These are phyloP conservation scores for Dasyprocta punctata DNA, from an alignment of 2,113 vertebrate species.

Conservation along the genomic window DNA sequence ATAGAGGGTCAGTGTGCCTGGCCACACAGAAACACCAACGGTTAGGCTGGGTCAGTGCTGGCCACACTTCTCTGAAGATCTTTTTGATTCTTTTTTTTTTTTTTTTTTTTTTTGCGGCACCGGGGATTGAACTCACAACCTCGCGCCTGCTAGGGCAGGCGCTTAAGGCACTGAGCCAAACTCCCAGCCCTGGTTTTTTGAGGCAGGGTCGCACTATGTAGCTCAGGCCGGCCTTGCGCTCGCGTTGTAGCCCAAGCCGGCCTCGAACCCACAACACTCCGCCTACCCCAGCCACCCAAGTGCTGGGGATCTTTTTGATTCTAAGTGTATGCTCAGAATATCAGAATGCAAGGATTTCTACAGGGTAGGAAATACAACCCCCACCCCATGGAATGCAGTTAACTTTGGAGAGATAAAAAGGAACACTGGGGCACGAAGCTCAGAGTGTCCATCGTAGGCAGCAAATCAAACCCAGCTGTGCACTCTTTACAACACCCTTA, in stretches of 20 bases:
- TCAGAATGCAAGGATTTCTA: neutral
- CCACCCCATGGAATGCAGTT: neutral
- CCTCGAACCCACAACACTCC: no score
- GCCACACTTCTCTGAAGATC: neutral
- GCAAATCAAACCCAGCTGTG: neutral
- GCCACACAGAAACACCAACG: neutral
- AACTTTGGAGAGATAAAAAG: neutral
- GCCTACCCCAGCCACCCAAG: no score
- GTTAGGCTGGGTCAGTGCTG: neutral
- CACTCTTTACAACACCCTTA: neutral
- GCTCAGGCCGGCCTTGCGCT: no score
- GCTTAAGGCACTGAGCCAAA: no score
- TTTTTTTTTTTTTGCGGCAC: no score
- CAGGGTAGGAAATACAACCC: neutral
- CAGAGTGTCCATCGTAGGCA: neutral
- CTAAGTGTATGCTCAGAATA: neutral
- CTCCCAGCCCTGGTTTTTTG: no score
- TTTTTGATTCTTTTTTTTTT: no score
- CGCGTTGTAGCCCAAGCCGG: no score
- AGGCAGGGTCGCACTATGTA: no score
- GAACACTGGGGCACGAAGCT: neutral
- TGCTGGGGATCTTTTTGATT: neutral
- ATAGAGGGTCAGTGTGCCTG: no score
- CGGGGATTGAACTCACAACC: no score
- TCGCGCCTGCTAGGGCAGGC: no score